Evolutionary conservation across 2,113 vertebrate genomes (phyloP).

Genomic region (Callochromis pleurospilus): DNA sequence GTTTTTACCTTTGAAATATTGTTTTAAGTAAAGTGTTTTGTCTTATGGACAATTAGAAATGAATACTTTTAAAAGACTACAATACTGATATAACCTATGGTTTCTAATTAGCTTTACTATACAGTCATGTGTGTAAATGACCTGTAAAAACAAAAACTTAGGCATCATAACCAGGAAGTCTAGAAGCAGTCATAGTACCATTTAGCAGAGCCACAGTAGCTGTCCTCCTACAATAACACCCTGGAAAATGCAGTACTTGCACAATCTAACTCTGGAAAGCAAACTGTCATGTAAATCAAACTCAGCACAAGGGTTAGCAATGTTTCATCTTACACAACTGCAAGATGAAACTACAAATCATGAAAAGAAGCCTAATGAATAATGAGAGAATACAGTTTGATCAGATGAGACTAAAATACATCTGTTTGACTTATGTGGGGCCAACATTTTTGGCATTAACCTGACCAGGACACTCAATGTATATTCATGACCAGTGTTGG

Average conservation of each 20-base stretch:
- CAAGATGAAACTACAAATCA: neutral
- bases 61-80: neutral
- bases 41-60: neutral
- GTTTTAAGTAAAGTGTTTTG: neutral
- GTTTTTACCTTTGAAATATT: neutral
- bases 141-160: neutral
- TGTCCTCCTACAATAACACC: neutral
- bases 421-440: neutral
- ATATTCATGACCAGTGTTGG: too few species aligned
- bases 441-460: neutral
- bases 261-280: neutral
- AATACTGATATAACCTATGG: neutral
- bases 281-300: neutral
- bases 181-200: neutral
- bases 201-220: neutral
- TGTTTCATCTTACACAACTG: neutral
- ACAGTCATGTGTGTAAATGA: neutral
- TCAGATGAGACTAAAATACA: too few species aligned
- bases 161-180: neutral
- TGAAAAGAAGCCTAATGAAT: neutral
- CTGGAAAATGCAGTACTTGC: neutral
- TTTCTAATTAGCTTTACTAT: neutral
- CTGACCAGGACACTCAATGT: neutral
- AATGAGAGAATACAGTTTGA: neutral
- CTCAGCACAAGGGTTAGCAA: neutral